A percentile compares a stretch with the other conserved stretches of the same genome.
Conservation (phyloP, 2,113 vertebrate genomes). For the Otus sunia region DNA sequence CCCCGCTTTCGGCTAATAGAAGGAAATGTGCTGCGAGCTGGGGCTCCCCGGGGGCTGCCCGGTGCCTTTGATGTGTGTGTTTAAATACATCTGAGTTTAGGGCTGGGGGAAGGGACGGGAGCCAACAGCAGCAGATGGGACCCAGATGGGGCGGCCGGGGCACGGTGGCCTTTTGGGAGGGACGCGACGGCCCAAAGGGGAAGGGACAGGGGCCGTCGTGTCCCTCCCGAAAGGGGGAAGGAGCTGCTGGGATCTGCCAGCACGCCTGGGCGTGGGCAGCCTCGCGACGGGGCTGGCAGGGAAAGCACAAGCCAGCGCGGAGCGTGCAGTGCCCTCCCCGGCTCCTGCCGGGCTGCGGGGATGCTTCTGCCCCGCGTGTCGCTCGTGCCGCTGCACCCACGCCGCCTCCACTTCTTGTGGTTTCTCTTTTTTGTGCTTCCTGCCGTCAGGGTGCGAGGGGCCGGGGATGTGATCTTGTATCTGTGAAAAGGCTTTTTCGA, state of each 20-base stretch:
- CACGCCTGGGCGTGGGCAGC: neutral
- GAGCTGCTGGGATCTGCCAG: neutral
- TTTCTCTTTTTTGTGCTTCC: constrained; percentile 41
- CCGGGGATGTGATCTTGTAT: neutral
- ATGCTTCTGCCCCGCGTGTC: neutral
- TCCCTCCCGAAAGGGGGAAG: neutral
- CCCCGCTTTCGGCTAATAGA: neutral
- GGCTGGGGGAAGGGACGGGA: constrained; percentile 34
- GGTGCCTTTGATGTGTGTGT: constrained; percentile 65
- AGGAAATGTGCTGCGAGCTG: constrained; percentile 28
- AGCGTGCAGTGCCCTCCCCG: neutral
- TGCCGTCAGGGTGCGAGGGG: neutral
- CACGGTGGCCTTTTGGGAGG: neutral
- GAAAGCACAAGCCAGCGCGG: accelerated
- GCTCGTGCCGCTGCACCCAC: neutral
- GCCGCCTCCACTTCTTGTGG: neutral
- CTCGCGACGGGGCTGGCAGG: accelerated
- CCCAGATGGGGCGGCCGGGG: constrained; percentile 43
- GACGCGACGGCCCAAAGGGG: neutral
- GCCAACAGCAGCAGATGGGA: constrained; percentile 65
- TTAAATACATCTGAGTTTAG: constrained; percentile 58
- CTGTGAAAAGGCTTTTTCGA: neutral
- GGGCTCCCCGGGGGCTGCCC: neutral
- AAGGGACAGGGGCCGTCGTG: neutral
- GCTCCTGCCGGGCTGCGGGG: neutral